phyloP scores from a whole-genome alignment of 2,113 vertebrate genomes.

The Anser brachyrhynchus region DNA sequence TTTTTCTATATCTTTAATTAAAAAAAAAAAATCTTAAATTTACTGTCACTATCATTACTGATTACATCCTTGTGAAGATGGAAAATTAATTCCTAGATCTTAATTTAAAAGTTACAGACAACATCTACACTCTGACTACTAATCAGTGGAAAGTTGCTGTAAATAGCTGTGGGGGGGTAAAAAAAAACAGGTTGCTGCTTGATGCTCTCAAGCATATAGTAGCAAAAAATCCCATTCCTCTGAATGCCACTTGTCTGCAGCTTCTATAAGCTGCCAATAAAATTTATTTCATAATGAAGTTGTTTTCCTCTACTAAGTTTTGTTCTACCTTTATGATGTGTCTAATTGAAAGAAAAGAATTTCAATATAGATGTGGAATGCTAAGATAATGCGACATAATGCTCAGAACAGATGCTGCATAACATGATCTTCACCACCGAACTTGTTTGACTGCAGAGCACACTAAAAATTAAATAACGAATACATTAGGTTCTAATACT shows the following conservation, averaged over 20 bases:
- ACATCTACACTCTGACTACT: not conserved
- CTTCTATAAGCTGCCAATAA: not conserved
- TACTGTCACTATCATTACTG: not conserved
- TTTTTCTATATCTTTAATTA: not conserved
- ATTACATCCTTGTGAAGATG: not conserved
- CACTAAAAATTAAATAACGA: not conserved
- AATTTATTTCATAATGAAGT: slow-evolving; percentile 28
- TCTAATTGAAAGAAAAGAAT: not conserved
- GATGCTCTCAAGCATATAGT: not conserved
- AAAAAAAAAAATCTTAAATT: not conserved
- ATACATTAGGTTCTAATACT: slow-evolving; percentile 12
- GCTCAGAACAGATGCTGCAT: not conserved
- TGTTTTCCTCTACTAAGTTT: slow-evolving; percentile 18
- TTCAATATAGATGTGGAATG: not conserved
- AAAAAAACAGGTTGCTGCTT: not conserved
- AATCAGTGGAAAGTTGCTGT: not conserved
- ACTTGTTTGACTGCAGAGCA: not conserved
- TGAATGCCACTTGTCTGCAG: slow-evolving; percentile 24
- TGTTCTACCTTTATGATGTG: not conserved
- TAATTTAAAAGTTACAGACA: slow-evolving; percentile 32
- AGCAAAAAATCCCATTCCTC: not conserved
- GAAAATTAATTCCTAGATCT: slow-evolving; percentile 14
- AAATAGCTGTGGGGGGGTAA: not conserved
- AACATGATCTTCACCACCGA: not conserved
- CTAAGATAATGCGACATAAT: not conserved